Conservation (phyloP, 2,113 vertebrate species). For the Triplophysa tibetana region DNA sequence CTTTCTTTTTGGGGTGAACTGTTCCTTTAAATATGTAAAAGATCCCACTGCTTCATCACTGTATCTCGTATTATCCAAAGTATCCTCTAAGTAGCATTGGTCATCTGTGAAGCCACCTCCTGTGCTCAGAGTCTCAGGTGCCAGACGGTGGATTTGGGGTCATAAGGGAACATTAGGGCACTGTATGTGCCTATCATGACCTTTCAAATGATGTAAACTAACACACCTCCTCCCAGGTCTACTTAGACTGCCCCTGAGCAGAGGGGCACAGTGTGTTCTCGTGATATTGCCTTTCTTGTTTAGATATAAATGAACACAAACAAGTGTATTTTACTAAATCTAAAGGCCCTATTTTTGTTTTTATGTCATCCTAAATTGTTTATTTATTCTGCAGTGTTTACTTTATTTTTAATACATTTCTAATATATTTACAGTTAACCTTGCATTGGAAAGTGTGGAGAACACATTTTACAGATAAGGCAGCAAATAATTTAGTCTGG, state of each 20-base stretch:
- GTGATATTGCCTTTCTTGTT: background rate
- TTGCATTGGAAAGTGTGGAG: too few species aligned
- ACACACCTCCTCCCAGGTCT: conserved; percentile 5
- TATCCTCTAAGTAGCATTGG: background rate
- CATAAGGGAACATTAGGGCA: conserved; percentile 15
- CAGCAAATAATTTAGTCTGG: background rate
- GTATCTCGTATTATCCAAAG: conserved; percentile 7
- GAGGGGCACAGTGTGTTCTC: conserved; percentile 18
- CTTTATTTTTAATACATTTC: too few species aligned
- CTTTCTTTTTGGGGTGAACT: too few species aligned
- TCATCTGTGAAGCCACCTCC: background rate
- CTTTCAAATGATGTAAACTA: conserved; percentile 33
- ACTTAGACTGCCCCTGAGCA: conserved; percentile 13
- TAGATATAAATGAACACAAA: conserved; percentile 1
- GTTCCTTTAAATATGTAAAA: too few species aligned
- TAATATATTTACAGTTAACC: background rate
- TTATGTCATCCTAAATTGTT: too few species aligned
- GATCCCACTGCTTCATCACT: background rate
- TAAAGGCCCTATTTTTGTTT: too few species aligned
- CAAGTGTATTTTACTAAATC: too few species aligned
- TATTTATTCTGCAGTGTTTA: too few species aligned
- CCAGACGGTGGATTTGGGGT: background rate
- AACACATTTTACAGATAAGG: background rate
- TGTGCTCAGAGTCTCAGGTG: background rate
- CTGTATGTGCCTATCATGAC: conserved; percentile 19